Conservation (phyloP, 2,113 vertebrate species). For the Malurus elegans region DNA sequence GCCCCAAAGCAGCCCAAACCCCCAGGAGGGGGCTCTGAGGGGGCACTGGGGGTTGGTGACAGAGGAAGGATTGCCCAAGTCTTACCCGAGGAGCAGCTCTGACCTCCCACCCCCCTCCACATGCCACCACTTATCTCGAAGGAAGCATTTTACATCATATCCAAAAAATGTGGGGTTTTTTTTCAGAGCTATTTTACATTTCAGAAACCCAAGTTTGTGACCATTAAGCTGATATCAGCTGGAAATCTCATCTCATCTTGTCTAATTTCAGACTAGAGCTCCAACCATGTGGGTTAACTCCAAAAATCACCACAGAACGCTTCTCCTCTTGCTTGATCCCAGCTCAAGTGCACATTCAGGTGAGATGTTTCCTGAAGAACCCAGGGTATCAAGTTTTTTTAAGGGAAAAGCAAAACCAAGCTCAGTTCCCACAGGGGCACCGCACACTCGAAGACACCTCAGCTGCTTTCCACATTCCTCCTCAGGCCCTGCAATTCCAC, state of each 20-base stretch:
- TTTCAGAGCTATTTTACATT: background rate
- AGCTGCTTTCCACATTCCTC: background rate
- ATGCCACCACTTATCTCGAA: background rate
- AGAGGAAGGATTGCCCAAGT: background rate
- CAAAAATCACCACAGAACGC: background rate
- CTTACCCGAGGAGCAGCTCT: background rate
- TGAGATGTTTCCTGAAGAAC: background rate
- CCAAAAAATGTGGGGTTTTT: background rate
- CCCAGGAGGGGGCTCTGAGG: background rate
- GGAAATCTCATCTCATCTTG: background rate
- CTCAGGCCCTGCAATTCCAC: background rate
- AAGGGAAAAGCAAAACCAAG: background rate
- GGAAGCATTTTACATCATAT: background rate
- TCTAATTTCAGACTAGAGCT: background rate
- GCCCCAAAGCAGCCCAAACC: background rate
- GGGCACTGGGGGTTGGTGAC: background rate
- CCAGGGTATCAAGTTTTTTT: background rate
- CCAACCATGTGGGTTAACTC: background rate
- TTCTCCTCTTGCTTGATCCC: background rate
- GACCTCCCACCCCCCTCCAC: background rate
- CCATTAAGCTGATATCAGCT: background rate
- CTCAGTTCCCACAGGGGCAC: background rate
- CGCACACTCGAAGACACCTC: background rate
- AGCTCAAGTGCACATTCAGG: rapidly evolving
- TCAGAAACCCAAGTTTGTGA: background rate